Evolutionary conservation across 2,888 invertebrate species (phyloP), one percentile per base, ranked within the genome.

Genomic region (Drosophila colorata): DNA sequence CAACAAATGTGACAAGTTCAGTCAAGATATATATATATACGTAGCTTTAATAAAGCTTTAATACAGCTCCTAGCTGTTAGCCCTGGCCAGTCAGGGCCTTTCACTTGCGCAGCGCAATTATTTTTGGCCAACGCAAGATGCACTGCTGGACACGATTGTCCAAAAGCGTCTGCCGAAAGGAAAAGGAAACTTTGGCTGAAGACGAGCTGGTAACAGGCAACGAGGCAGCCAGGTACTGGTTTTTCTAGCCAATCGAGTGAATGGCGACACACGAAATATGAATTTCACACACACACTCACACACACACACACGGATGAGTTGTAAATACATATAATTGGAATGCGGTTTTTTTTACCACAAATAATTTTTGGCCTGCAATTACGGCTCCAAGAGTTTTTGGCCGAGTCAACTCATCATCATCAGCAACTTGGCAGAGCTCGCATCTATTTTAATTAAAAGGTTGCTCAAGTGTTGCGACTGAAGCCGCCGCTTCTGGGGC

Each of bases 221-320:
- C 23, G 5, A n/a, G n/a, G n/a, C 49, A 38, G 33, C 8, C 38
- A 14, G 13, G 16, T 11, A 9, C 74, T 23, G 79, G 77, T 88
- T 88, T 82, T 78, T 78, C 72, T 80, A 70, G 69, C 60, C 56
- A 43, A 46, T 55, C 60, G 16, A 57, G 58, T 66, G 74, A 63
- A 51, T 49, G 78, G 88, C 88, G 86, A 88, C 82, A 81, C 66
- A 81, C 79, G 79, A 87, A 78, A 78, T 69, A 83, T 80, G 77
- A 57, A 65, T 52, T 71, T 65, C 48, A 60, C 38, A 57, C 40
- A 57, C 35, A 51, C 41, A 57, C 40, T 52, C 35, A 51, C 41
- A 48, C 18, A 33, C n/a, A 31, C 31, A 20, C 2, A 46, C 38
- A 28, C 13, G 37, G 49, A 48, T 67, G 16, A 56, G 25, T 35